phyloP scores from a whole-genome alignment of 2,888 invertebrate species.

The Drosophila borealis region DNA sequence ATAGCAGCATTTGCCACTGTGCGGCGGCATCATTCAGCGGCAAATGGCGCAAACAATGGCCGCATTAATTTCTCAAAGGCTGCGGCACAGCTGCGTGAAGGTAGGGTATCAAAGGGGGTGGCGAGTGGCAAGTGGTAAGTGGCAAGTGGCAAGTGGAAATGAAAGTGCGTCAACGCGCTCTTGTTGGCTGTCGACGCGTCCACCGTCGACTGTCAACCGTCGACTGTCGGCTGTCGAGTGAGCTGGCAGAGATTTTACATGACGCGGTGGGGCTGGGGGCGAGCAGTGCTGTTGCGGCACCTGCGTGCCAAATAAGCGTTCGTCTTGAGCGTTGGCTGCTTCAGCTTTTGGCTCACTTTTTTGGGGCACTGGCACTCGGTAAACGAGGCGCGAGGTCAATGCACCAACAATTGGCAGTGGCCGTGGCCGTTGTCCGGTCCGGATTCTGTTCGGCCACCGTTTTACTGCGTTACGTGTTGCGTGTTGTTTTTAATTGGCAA shows the following conservation, averaged over 20 bases:
- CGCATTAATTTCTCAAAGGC: slow-evolving; percentile 66
- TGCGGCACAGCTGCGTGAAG: slow-evolving; percentile 57
- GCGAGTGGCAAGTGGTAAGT: background rate
- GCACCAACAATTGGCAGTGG: slow-evolving; percentile 57
- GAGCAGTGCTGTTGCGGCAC: slow-evolving; percentile 28
- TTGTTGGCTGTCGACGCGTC: slow-evolving; percentile 24
- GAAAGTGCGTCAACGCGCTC: slow-evolving; percentile 62
- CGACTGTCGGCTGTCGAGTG: slow-evolving; percentile 24
- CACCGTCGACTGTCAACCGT: slow-evolving; percentile 10
- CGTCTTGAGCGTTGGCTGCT: slow-evolving; percentile 39
- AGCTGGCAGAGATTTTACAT: slow-evolving; percentile 57
- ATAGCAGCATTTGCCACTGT: slow-evolving; percentile 25
- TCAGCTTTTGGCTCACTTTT: slow-evolving; percentile 28
- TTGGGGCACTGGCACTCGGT: slow-evolving; percentile 8
- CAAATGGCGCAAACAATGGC: slow-evolving; percentile 59
- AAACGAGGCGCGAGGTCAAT: slow-evolving; percentile 52
- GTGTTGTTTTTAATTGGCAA: slow-evolving; percentile 71
- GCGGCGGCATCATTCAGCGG: slow-evolving; percentile 24
- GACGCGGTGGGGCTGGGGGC: background rate
- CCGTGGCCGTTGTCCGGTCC: slow-evolving; percentile 15
- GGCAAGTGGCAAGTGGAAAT: slow-evolving; percentile 2
- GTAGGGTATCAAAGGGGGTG: slow-evolving; percentile 2
- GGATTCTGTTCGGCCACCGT: background rate
- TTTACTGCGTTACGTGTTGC: slow-evolving; percentile 34
- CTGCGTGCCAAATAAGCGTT: slow-evolving; percentile 68